Evolutionary conservation across 2,888 invertebrate species (phyloP).

Genomic region (Noctua janthe): DNA sequence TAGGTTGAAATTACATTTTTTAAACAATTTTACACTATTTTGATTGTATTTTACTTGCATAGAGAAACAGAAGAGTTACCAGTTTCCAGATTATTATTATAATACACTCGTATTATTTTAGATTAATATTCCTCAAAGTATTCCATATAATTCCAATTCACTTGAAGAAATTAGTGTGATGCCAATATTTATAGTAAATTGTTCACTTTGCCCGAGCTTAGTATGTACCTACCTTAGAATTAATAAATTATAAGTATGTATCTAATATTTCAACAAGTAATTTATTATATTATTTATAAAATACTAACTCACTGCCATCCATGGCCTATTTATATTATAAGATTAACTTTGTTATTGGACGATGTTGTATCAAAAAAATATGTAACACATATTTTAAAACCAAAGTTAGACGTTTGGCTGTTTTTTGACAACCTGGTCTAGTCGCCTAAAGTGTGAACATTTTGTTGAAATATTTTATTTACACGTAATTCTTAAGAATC

Average conservation of each 20-base stretch:
- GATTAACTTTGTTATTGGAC: conserved; percentile 71
- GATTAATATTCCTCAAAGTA: conserved; percentile 29
- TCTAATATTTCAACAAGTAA: conserved; percentile 55
- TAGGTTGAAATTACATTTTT: conserved; percentile 57
- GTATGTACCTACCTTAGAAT: conserved; percentile 59
- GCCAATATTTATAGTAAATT: conserved; percentile 46
- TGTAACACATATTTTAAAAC: conserved; percentile 82
- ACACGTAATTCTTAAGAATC: conserved; percentile 70
- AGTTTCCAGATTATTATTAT: conserved; percentile 46
- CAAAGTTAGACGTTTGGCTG: conserved; percentile 86
- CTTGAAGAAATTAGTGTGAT: conserved; percentile 32
- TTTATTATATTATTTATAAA: conserved; percentile 57
- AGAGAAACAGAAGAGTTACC: conserved; percentile 48
- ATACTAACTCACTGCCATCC: conserved; percentile 81
- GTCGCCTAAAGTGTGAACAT: conserved; percentile 82
- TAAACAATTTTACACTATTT: conserved; percentile 40
- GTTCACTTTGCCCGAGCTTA: conserved; percentile 72
- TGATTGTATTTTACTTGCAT: conserved; percentile 28
- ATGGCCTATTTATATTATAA: conserved; percentile 80
- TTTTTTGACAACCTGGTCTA: conserved; percentile 83
- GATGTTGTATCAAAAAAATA: conserved; percentile 70
- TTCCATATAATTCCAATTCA: conserved; percentile 32
- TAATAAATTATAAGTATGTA: conserved; percentile 43
- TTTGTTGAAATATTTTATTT: conserved; percentile 81
- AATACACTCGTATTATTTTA: conserved; percentile 42